Percentiles rank a stretch among this genome's conserved stretches.
phyloP scores from a whole-genome alignment of 2,888 invertebrate species.

The Andrena fulva region DNA sequence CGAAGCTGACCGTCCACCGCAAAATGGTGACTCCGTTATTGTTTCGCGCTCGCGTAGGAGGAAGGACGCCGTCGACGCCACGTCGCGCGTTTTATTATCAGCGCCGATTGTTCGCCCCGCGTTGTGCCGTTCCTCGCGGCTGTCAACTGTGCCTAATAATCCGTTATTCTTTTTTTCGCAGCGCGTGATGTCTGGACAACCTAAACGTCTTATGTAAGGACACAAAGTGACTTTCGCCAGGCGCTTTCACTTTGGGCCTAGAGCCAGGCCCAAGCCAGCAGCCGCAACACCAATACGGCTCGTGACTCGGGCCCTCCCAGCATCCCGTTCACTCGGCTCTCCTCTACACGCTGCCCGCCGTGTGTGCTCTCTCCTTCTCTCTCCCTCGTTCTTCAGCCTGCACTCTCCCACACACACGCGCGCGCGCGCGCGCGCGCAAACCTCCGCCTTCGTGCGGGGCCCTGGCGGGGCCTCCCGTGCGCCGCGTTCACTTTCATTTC shows the following conservation, averaged over 20 bases:
- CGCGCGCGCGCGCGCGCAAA: constrained; percentile 7
- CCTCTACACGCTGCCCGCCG: constrained; percentile 31
- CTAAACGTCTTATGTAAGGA: constrained; percentile 82
- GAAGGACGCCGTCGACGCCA: not conserved
- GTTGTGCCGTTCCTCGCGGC: constrained; percentile 9
- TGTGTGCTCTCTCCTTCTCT: not conserved
- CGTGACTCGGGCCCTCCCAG: constrained; percentile 74
- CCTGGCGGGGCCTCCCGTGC: constrained; percentile 8
- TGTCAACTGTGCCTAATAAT: constrained; percentile 54
- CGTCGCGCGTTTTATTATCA: constrained; percentile 13
- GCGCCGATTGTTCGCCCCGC: constrained; percentile 8
- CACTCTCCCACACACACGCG: not conserved
- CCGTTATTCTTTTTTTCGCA: constrained; percentile 52
- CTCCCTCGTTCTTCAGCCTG: not conserved
- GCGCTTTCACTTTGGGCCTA: constrained; percentile 83
- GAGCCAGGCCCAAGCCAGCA: constrained; percentile 66
- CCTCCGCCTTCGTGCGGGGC: constrained; percentile 10
- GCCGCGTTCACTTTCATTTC: constrained; percentile 76
- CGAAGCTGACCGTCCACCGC: constrained; percentile 34
- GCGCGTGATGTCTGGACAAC: constrained; percentile 79
- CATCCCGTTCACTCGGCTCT: constrained; percentile 82
- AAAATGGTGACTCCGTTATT: constrained; percentile 13
- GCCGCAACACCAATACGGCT: constrained; percentile 61
- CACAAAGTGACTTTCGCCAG: constrained; percentile 83
- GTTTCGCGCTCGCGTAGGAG: not conserved